These are phyloP conservation scores for Megalopta genalis DNA, from an alignment of 1,140 invertebrate genomes.

Conservation along the genomic window DNA sequence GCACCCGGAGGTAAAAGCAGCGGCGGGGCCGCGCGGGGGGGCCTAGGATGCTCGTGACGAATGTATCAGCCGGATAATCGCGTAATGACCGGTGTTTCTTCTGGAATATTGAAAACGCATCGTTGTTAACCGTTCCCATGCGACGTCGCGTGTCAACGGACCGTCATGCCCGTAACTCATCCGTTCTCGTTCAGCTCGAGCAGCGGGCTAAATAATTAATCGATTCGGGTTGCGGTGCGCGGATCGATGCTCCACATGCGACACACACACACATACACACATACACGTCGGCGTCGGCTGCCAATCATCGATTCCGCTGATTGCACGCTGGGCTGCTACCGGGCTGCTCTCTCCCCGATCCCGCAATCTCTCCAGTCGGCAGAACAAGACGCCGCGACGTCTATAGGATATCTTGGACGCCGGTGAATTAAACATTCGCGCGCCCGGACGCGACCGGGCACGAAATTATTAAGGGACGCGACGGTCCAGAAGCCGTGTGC, in stretches of 20 bases:
- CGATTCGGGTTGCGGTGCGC: neutral
- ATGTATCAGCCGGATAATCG: neutral
- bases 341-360: no score
- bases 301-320: constrained; percentile 29
- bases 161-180: neutral
- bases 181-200: neutral
- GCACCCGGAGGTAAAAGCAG: neutral
- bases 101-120: neutral
- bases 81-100: no score
- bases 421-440: constrained; percentile 1
- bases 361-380: constrained; percentile 29
- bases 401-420: neutral
- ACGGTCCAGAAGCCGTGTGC: constrained; percentile 41
- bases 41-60: no score
- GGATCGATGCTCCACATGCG: constrained; percentile 7
- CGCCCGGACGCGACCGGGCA: neutral
- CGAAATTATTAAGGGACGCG: constrained; percentile 53
- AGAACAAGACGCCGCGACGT: neutral
- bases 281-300: neutral
- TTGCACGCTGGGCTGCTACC: constrained; percentile 7
- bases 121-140: neutral
- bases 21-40: no score
- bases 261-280: neutral
- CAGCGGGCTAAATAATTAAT: constrained; percentile 25
- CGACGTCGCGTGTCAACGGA: neutral